phyloP scores from a whole-genome alignment of 2,797 vertebrate genomes.

The Pipistrellus nathusii region DNA sequence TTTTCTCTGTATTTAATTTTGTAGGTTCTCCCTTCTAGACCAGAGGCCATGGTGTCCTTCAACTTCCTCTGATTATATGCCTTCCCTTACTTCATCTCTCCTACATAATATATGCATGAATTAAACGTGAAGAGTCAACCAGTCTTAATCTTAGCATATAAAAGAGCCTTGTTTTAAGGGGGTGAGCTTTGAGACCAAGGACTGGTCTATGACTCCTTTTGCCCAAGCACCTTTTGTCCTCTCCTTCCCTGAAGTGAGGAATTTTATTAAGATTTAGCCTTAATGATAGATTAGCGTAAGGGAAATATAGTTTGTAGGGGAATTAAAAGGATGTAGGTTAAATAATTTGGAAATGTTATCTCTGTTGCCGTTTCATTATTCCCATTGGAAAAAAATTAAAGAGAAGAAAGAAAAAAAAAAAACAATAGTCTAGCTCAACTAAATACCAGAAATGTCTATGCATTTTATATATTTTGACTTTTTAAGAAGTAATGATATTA shows the following conservation, averaged over 20 bases:
- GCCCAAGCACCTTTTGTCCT: neutral
- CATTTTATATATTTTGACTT: constrained; percentile 34
- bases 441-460: neutral
- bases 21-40: neutral
- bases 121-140: neutral
- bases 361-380: neutral
- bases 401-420: no score
- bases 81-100: neutral
- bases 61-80: neutral
- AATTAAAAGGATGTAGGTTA: constrained; percentile 19
- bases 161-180: neutral
- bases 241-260: neutral
- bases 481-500: neutral
- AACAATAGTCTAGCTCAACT: neutral
- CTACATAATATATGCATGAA: neutral
- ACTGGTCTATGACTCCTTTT: neutral
- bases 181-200: neutral
- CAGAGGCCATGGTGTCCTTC: neutral
- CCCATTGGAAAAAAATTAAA: neutral
- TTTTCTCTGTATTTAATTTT: neutral
- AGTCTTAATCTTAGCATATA: neutral
- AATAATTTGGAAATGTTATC: constrained; percentile 14
- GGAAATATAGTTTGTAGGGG: neutral
- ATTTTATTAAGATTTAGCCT: neutral
- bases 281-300: neutral